Evolutionary conservation across 2,113 vertebrate species (phyloP).

Genomic region (Porphyrio hochstetteri): DNA sequence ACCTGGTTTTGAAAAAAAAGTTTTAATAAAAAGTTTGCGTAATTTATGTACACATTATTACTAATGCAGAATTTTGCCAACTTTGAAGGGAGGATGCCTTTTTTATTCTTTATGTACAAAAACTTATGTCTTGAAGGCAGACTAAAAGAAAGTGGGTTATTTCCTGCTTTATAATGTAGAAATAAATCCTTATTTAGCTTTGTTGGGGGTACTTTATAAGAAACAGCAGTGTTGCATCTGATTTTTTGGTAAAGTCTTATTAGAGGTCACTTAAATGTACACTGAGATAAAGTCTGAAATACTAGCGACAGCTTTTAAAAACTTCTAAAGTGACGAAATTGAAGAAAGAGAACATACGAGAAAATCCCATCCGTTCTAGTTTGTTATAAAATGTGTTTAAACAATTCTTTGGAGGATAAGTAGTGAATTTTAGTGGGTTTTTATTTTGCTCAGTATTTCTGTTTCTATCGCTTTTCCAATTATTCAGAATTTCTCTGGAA

Average conservation of each 20-base stretch:
- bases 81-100: conserved; percentile 6
- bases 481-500: background rate
- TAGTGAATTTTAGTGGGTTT: background rate
- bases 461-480: background rate
- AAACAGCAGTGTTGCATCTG: background rate
- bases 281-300: background rate
- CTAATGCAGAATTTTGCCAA: conserved; percentile 25
- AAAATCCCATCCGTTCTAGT: background rate
- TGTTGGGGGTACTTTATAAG: background rate
- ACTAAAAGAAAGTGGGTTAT: background rate
- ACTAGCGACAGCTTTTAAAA: background rate
- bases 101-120: conserved; percentile 4
- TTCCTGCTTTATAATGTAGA: background rate
- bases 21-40: conserved; percentile 62
- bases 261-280: background rate
- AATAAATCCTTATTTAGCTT: background rate
- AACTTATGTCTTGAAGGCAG: conserved; percentile 28
- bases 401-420: background rate
- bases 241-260: background rate
- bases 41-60: conserved; percentile 26
- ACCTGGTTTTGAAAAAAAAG: conserved; percentile 61
- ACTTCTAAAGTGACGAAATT: background rate
- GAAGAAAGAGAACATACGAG: background rate
- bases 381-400: background rate
- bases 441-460: background rate